Evolutionary conservation across 2,888 invertebrate species (phyloP), one percentile per base, ranked within the genome.

Genomic region (Tachina fera): DNA sequence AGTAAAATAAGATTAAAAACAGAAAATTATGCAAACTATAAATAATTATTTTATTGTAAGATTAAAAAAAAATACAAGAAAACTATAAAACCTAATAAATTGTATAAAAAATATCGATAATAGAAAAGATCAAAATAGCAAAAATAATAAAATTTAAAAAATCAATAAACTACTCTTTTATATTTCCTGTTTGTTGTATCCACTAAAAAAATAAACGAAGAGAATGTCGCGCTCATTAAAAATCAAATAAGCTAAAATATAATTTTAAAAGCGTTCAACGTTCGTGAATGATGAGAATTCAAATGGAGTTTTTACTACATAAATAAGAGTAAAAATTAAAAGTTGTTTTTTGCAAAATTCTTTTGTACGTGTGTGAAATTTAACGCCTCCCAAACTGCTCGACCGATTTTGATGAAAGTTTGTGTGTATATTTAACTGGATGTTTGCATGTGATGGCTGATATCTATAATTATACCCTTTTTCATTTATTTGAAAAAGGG

Each of bases 81-180:
- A 79, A 61, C 39, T 72, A 16, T 71, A 56, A 70, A 60, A 61
- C 41, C 43, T 61, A 56, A 74, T 14, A 76, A 76, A 71, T 74
- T 79, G 72, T 75, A 77, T 75, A 81, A 68, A 81, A 31, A 51
- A 51, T 81, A 72, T 83, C 49, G 39, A 70, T 56, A 79, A 86
- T 53, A 72, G 49, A 80, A 76, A 76, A 78, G 58, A 68, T 1
- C 19, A 51, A 76, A 53, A 82, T 85, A 81, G 68, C 70, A 56
- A 75, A 80, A 47, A 63, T 77, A 76, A 67, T 78, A 78, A 71
- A 77, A 61, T 49, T 67, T 60, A 10, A 74, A 51, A 67, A 10
- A 47, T 31, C 39, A 22, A 56, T 31, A 49, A 47, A 65, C 1
- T 4, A 0, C 4, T 4, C 2, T 53, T 53, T n/a, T 16, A 11